Percentiles rank a stretch among this genome's conserved stretches.
These are phyloP conservation scores for Thera obeliscata DNA, from an alignment of 2,888 invertebrate species.

Conservation along the genomic window DNA sequence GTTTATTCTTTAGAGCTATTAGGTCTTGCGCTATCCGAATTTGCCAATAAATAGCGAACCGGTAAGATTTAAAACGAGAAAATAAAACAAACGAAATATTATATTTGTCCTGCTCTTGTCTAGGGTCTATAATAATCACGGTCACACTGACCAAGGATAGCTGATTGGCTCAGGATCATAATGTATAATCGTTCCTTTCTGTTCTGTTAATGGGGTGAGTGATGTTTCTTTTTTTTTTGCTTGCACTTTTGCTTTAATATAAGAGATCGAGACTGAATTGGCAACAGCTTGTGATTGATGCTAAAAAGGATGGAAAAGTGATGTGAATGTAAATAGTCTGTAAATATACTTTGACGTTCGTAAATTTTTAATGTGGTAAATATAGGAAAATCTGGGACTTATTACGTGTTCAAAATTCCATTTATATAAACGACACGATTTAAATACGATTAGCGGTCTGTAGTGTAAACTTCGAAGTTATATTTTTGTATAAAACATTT, in stretches of 20 bases:
- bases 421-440: conserved; percentile 55
- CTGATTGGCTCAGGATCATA: conserved; percentile 1
- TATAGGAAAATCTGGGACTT: conserved; percentile 58
- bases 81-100: neutral
- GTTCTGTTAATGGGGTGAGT: conserved; percentile 25
- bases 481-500: conserved; percentile 81
- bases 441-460: conserved; percentile 53
- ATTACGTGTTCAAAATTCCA: conserved; percentile 69
- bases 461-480: conserved; percentile 65
- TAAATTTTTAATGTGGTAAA: conserved; percentile 51
- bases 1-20: conserved; percentile 6
- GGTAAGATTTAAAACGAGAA: neutral
- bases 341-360: conserved; percentile 49
- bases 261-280: conserved; percentile 74
- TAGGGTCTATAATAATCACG: neutral
- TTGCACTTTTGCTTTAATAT: conserved; percentile 38
- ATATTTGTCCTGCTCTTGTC: neutral
- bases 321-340: conserved; percentile 68
- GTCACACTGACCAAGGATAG: neutral
- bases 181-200: conserved; percentile 18
- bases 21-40: conserved; percentile 4
- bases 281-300: conserved; percentile 75
- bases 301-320: conserved; percentile 59
- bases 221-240: conserved; percentile 20
- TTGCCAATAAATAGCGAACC: neutral